Conservation (phyloP, 2,797 vertebrate genomes). For the Masticophis lateralis region DNA sequence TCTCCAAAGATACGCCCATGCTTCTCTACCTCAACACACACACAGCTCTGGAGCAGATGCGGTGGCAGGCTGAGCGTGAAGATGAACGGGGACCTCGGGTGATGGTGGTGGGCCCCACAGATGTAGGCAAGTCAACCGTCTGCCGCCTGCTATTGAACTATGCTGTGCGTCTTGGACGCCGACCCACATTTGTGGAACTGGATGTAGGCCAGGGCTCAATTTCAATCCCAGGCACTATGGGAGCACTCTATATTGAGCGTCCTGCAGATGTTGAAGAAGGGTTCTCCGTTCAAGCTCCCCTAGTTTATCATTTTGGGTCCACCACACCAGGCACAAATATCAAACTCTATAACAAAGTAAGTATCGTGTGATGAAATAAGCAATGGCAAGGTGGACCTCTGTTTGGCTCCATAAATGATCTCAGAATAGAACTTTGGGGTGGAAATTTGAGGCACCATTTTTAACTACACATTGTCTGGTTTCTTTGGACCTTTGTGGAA, state of each 20-base stretch:
- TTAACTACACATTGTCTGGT: not conserved
- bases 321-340: constrained; percentile 97
- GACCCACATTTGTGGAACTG: constrained; percentile 93
- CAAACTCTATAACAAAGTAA: constrained; percentile 98
- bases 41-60: constrained; percentile 96
- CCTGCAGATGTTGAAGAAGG: constrained; percentile 96
- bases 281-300: constrained; percentile 93
- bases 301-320: constrained; percentile 97
- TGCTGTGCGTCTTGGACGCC: constrained; percentile 88
- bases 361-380: not conserved
- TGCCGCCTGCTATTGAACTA: constrained; percentile 92
- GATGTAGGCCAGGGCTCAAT: constrained; percentile 95
- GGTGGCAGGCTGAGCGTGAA: constrained; percentile 90
- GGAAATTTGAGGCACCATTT: not conserved
- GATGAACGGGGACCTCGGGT: constrained; percentile 91
- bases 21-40: constrained; percentile 95
- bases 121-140: constrained; percentile 95
- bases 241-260: constrained; percentile 92
- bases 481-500: not conserved
- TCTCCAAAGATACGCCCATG: constrained; percentile 92
- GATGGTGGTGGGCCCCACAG: constrained; percentile 95
- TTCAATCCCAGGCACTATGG: constrained; percentile 94
- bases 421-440: not conserved
- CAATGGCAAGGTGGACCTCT: not conserved
- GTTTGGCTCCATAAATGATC: not conserved